Evolutionary conservation across 2,797 vertebrate genomes (phyloP).

Genomic region (Epinephelus coioides): DNA sequence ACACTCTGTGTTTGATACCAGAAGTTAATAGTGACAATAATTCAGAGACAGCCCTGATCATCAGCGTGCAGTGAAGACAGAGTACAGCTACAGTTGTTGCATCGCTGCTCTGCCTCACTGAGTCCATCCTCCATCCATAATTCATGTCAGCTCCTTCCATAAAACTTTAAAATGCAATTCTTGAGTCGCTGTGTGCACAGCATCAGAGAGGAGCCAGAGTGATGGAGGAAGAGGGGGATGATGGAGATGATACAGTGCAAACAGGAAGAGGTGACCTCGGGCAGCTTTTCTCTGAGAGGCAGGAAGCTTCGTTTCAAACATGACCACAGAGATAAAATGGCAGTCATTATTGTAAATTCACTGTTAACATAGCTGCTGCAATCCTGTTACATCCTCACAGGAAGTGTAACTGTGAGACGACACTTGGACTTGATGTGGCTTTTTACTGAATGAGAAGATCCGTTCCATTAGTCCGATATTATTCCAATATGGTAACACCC

Average conservation of each 20-base stretch:
- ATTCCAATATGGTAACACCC: too few species aligned
- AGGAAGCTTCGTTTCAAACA: neutral
- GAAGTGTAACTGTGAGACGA: too few species aligned
- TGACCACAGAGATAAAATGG: neutral
- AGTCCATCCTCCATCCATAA: constrained; percentile 53
- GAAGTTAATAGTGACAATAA: too few species aligned
- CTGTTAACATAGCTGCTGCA: too few species aligned
- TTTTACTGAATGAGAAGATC: too few species aligned
- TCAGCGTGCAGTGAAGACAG: neutral
- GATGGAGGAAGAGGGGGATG: neutral
- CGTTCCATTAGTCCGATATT: too few species aligned
- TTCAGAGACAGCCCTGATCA: neutral
- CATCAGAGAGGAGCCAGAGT: neutral
- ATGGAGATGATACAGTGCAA: neutral
- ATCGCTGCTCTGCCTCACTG: constrained; percentile 25
- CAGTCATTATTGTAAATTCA: too few species aligned
- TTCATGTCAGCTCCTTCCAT: constrained; percentile 58
- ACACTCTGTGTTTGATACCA: too few species aligned
- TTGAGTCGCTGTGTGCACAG: constrained; percentile 19
- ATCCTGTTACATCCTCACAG: too few species aligned
- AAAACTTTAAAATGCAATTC: constrained; percentile 60
- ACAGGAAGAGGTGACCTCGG: neutral
- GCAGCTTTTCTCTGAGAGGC: neutral
- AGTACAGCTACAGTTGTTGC: constrained; percentile 12
- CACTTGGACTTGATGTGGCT: too few species aligned